A percentile compares a stretch with the other conserved stretches of the same genome.
phyloP scores from a whole-genome alignment of 2,113 vertebrate genomes.

The Papio anubis region DNA sequence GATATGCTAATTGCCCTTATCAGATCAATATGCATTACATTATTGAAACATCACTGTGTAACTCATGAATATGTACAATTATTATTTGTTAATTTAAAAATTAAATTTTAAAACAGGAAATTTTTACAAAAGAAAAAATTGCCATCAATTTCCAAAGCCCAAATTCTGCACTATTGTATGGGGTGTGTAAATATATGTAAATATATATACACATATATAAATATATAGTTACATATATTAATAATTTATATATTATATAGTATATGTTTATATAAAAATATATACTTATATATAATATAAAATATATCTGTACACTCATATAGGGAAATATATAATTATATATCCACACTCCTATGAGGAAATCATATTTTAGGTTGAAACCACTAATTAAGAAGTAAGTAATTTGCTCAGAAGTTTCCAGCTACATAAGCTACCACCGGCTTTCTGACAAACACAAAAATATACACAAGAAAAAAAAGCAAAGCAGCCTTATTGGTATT shows the following conservation, averaged over 20 bases:
- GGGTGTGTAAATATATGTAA: no score
- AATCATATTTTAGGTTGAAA: background rate
- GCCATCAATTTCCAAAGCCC: no score
- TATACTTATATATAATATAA: background rate
- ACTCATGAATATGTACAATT: background rate
- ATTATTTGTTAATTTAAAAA: no score
- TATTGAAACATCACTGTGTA: background rate
- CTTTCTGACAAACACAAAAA: background rate
- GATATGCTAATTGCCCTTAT: background rate
- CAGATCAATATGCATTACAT: background rate
- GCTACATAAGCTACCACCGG: background rate
- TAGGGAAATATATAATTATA: background rate
- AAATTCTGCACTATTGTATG: no score
- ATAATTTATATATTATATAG: no score
- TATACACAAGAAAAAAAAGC: background rate
- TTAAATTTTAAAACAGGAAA: no score
- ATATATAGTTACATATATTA: no score
- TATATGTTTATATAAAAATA: no score
- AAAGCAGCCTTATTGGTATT: background rate
- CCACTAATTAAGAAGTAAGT: background rate
- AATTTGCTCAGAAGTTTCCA: background rate
- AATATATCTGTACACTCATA: background rate
- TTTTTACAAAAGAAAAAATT: no score
- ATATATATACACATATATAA: no score
- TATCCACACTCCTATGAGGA: background rate